These are phyloP conservation scores for Leiothrix lutea DNA, from an alignment of 2,113 vertebrate species.

Conservation along the genomic window DNA sequence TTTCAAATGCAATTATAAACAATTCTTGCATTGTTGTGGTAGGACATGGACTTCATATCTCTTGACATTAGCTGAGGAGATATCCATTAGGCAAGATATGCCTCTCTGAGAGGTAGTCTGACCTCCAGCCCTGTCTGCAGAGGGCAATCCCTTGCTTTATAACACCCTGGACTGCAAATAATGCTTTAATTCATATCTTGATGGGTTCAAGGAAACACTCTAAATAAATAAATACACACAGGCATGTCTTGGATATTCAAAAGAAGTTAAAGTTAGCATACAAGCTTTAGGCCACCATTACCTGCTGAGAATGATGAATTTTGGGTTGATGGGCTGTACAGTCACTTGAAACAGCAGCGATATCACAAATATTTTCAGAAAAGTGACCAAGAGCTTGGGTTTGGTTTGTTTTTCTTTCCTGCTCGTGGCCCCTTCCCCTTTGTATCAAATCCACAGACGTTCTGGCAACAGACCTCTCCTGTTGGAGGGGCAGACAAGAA, in stretches of 20 bases:
- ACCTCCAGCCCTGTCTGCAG: conserved; percentile 1
- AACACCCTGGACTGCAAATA: not conserved
- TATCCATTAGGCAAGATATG: not conserved
- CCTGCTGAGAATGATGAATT: not conserved
- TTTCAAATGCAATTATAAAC: conserved; percentile 58
- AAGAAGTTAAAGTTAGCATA: not conserved
- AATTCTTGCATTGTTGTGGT: not conserved
- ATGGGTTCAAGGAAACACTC: not conserved
- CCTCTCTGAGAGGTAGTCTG: not conserved
- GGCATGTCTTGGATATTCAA: not conserved
- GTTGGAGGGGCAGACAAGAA: not conserved
- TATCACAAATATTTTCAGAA: not conserved
- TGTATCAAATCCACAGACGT: conserved; percentile 8
- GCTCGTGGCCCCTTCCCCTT: not conserved
- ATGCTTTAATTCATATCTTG: not conserved
- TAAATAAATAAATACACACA: not conserved
- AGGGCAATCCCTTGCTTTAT: conserved; percentile 17
- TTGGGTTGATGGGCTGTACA: not conserved
- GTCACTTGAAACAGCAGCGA: not conserved
- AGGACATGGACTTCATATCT: not conserved
- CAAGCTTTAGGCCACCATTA: not conserved
- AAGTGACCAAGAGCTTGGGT: not conserved
- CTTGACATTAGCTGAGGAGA: conserved; percentile 24
- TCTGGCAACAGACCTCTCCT: conserved; percentile 33
- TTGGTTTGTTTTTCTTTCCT: conserved; percentile 10